These are phyloP conservation scores for Scaptomyza cyrtandrae DNA, from an alignment of 2,888 invertebrate genomes.

Conservation along the genomic window DNA sequence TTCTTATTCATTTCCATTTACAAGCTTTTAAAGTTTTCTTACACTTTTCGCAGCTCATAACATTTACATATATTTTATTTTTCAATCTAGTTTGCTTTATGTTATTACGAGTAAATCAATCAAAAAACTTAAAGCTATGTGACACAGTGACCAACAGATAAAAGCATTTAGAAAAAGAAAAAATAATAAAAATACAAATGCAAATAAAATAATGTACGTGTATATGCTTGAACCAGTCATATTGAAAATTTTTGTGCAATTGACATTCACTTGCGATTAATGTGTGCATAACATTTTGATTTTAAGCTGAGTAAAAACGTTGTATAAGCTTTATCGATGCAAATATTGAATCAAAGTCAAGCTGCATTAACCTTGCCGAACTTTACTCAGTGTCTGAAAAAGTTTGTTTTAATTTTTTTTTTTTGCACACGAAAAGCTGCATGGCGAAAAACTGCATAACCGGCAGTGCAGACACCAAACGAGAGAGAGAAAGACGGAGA, in stretches of 20 bases:
- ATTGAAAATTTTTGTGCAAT: slow-evolving; percentile 23
- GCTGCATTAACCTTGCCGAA: slow-evolving; percentile 78
- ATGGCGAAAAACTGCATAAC: slow-evolving; percentile 64
- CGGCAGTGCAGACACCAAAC: slow-evolving; percentile 9
- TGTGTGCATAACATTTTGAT: slow-evolving; percentile 2
- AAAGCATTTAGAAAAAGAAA: slow-evolving; percentile 4
- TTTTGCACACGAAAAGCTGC: too few species aligned
- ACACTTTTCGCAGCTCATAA: background rate
- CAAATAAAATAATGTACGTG: background rate
- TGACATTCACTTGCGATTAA: slow-evolving; percentile 21
- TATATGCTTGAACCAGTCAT: background rate
- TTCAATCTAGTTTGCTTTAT: background rate
- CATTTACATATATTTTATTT: background rate
- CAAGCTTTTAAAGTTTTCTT: background rate
- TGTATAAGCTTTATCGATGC: slow-evolving; percentile 72
- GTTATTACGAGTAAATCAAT: background rate
- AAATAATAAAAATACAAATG: background rate
- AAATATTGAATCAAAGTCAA: slow-evolving; percentile 80
- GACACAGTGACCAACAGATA: background rate
- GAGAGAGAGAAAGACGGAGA: background rate
- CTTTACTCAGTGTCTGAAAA: slow-evolving; percentile 68
- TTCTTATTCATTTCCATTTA: too few species aligned
- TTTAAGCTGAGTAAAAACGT: slow-evolving; percentile 53
- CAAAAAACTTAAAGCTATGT: background rate
- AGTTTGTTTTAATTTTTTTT: slow-evolving; percentile 40